These are phyloP conservation scores for Capreolus pygargus DNA, from an alignment of 2,113 vertebrate genomes.

Conservation along the genomic window DNA sequence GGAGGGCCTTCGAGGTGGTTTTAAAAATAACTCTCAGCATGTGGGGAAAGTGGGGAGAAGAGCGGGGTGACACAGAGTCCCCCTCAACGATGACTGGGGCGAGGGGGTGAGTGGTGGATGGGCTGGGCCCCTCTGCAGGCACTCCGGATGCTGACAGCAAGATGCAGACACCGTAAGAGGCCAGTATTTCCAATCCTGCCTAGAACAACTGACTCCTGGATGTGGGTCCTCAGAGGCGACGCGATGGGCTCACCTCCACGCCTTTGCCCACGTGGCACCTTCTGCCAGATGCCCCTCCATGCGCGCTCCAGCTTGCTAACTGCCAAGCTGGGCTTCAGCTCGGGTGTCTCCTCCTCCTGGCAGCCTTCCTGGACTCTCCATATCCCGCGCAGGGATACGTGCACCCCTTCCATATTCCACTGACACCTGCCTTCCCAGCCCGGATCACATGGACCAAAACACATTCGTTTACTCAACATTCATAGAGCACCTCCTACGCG, in stretches of 20 bases:
- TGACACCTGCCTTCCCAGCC: background rate
- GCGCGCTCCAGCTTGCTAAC: background rate
- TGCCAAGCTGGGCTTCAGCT: background rate
- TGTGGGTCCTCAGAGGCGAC: background rate
- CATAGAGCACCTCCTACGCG: rapidly evolving
- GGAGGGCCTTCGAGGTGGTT: background rate
- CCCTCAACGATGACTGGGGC: background rate
- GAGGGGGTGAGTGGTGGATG: background rate
- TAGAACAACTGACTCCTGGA: background rate
- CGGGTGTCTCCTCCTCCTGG: background rate
- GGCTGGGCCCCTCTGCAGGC: background rate
- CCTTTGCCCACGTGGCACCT: background rate
- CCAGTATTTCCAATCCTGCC: background rate
- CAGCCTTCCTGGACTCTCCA: background rate
- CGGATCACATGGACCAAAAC: background rate
- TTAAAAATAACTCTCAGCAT: background rate
- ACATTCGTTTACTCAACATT: background rate
- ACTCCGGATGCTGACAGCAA: background rate
- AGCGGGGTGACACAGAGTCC: background rate
- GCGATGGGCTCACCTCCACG: rapidly evolving
- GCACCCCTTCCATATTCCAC: background rate
- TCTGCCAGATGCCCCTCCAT: background rate
- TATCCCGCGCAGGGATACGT: background rate
- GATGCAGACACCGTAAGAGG: rapidly evolving
- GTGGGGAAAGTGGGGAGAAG: background rate